Evolutionary conservation across 53 echinoderm and acorn worm genomes (phyloP), one percentile per base, ranked within the genome.

Genomic region (Hippasteria phrygiana): DNA sequence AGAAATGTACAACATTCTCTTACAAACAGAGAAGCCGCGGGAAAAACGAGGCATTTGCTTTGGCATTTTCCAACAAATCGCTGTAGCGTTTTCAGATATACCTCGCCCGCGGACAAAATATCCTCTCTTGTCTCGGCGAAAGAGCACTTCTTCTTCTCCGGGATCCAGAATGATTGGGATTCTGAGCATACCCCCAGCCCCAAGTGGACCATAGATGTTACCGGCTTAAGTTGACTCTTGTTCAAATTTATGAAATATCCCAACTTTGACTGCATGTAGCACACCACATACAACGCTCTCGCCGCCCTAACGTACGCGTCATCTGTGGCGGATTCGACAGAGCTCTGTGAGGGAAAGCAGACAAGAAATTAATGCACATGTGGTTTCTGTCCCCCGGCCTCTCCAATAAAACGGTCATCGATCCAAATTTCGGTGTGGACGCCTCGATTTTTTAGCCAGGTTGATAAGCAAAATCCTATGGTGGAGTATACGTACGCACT

Each of bases 161-260:
- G 78, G 17, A 78, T 32, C 78, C 78, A 78, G 24, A 78, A 78
- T 37, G 78, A 78, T 43, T 43, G 46, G 18, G 66, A 45, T 9
- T 20, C 46, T 29, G 82, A 81, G 63, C 82, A 81, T 14, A 66
- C 3, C 17, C 82, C 66, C 31, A 64, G 5, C 26, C 82, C 82
- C 26, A 81, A 56, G 65, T 81, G 66, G 18, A 81, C 66, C 65
- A 43, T n/a, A 18, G 55, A 26, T 5, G 78, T 18, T 14, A 78
- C 78, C 4, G 78, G 55, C 56, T 78, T 29, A 31, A 78, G 37
- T 22, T 78, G 78, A 29, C 78, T 54, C 55, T 78, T 78, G 35
- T 78, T 78, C 18, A 81, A 12, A 33, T 81, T 81, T 9, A 81
- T 28, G 29, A 81, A 81, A 27, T 81, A 81, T 12, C 82, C 81